Percentiles rank a stretch among this genome's conserved stretches.
Evolutionary conservation across 2,797 vertebrate genomes (phyloP).

Genomic region (Tolypeutes matacus): DNA sequence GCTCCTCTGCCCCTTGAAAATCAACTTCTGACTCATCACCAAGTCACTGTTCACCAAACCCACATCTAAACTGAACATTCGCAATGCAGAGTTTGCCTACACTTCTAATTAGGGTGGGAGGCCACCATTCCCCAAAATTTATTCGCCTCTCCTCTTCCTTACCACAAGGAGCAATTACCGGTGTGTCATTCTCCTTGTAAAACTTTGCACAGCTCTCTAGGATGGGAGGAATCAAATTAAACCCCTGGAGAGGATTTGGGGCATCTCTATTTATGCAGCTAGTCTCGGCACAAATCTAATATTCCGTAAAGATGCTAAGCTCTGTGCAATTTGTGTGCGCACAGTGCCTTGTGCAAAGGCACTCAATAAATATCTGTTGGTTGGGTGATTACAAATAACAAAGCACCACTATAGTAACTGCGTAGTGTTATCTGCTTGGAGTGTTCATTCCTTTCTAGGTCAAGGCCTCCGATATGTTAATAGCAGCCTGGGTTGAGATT

Average conservation of each 20-base stretch:
- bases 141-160: neutral
- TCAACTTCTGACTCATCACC: neutral
- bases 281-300: conserved; percentile 50
- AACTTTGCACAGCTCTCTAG: conserved; percentile 46
- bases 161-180: neutral
- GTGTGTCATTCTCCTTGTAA: neutral
- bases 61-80: fast-evolving
- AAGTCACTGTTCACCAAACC: neutral
- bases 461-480: conserved; percentile 25
- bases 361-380: conserved; percentile 43
- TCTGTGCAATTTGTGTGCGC: neutral
- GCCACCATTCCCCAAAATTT: neutral
- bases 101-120: neutral
- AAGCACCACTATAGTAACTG: neutral
- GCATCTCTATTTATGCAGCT: conserved; percentile 53
- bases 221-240: conserved; percentile 62
- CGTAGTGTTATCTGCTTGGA: neutral
- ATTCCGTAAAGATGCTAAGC: conserved; percentile 68
- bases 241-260: conserved; percentile 42
- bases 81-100: neutral
- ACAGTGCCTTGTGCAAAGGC: neutral
- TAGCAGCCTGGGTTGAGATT: neutral
- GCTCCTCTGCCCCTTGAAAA: neutral
- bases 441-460: conserved; percentile 25
- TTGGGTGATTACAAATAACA: conserved; percentile 62